Conservation (phyloP, 2,888 invertebrate genomes). For the Operophtera brumata region DNA sequence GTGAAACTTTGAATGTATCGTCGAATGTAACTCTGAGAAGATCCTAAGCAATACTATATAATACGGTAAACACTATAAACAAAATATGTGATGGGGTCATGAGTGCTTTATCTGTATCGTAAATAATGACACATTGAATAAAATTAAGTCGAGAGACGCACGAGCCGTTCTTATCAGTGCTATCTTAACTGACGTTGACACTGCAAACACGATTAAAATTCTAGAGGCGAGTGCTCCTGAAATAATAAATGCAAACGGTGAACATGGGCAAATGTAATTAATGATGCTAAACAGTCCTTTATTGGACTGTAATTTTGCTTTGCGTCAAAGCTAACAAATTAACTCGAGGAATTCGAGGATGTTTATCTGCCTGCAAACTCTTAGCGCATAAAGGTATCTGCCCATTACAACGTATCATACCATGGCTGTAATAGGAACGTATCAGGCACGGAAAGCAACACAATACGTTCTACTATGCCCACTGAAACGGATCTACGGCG, state of each 20-base stretch:
- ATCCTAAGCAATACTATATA: no score
- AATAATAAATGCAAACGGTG: conserved; percentile 59
- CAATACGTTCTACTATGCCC: no score
- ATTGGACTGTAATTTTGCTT: conserved; percentile 58
- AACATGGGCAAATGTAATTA: conserved; percentile 58
- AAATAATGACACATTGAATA: conserved; percentile 34
- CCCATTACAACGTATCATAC: no score
- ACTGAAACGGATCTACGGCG: no score
- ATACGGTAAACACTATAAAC: neutral
- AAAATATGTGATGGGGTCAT: neutral
- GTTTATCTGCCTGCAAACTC: conserved; percentile 26
- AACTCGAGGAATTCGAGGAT: conserved; percentile 31
- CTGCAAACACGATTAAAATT: conserved; percentile 51
- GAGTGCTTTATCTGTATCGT: conserved; percentile 6
- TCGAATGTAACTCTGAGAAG: conserved; percentile 4
- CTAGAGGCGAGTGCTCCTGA: conserved; percentile 43
- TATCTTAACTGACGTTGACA: conserved; percentile 39
- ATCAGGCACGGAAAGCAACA: no score
- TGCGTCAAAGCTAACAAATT: conserved; percentile 52
- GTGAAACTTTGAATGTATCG: conserved; percentile 44
- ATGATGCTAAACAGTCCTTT: conserved; percentile 59
- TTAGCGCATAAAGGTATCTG: neutral
- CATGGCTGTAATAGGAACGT: no score
- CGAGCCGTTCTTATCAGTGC: conserved; percentile 37
- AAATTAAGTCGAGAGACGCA: conserved; percentile 36